Evolutionary conservation across 1,140 invertebrate species (phyloP), one percentile per base, ranked within the genome.

Genomic region (Euwallacea similis): DNA sequence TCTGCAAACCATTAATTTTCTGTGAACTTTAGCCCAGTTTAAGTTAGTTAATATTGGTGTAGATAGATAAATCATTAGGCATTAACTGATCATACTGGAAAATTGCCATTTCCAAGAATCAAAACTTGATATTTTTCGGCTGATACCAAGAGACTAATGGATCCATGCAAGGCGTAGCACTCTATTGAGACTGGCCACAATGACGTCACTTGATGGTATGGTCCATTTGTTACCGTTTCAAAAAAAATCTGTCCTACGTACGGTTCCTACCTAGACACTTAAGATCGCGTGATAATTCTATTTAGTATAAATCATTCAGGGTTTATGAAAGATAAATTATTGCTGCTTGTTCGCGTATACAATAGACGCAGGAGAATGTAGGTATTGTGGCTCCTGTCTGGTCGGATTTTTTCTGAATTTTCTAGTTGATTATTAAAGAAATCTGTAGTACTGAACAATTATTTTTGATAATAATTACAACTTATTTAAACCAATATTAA

Each of bases 291-390:
- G 66, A 68, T 68, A 68, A 68, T 56, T 42, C 66, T 54, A 50
- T 68, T 68, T 68, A 68, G 66, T 68, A 68, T 68, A 68, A 68
- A 60, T 68, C 66, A 68, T 68, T 60, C 56, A 9, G 44, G 56
- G 42, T 60, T 59, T 68, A 68, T 68, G 66, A 68, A 68, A 68
- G 66, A 68, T 68, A 68, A 68, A 68, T 68, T 59, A 68, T 68
- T 47, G 66, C 46, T 68, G 21, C 55, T 60, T 50, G 55, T 68
- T 60, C 10, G 55, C 43, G 44, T 33, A 41, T 33, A 59, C 66
- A 60, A 60, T 60, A 15, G 55, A 68, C 13, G 56, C 42, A 60
- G 55, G 21, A 66, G 11, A 56, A 16, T n/a, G 16, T n/a, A 33
- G 64, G 50, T 43, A 66, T 66, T 66, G 64, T 66, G 50, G 56